Evolutionary conservation across 2,888 invertebrate species (phyloP), one percentile per base, ranked within the genome.

Genomic region (Xylocampa areola): DNA sequence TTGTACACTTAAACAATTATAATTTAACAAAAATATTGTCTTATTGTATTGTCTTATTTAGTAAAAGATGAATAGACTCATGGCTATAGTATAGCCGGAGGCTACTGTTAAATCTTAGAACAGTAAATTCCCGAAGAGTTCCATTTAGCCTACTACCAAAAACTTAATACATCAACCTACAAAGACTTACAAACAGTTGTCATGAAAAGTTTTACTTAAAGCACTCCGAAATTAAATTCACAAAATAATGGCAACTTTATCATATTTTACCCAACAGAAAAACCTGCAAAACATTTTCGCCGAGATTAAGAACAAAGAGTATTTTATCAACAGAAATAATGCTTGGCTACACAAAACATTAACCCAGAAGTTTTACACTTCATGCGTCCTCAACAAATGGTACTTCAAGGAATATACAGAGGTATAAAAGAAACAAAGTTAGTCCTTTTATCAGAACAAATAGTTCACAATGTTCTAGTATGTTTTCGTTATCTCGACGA

Each of bases 371-470:
- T 63, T 49, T 62, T 53, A 63, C 52, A 55, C 62, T 67, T 70
- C 68, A 67, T 52, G 63, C 48, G 53, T 52, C 36, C 39, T 41
- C 50, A 61, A 58, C 63, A 63, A 67, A 70, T 63, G 52, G 49
- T 47, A 72, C 63, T 70, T 68, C 50, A 17, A 62, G 54, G 13
- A 52, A 51, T 11, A 52, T 48, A 53, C 39, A 40, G 17, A 51
- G 44, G 47, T 48, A 63, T 53, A 51, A 52, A 44, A 57, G 48
- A 27, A 57, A 57, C 50, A 43, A 63, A 60, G 40, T 68, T 40
- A 6, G 23, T 36, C 35, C 55, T 72, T 72, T 69, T 69, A 69
- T 67, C 57, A 58, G 57, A 36, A 54, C 50, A 69, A 62, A 69
- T 67, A 67, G 67, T 71, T 48, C 50, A 62, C 48, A 51, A 48